Evolutionary conservation across 2,888 invertebrate genomes (phyloP).

Genomic region (Linnaemya tessellans): DNA sequence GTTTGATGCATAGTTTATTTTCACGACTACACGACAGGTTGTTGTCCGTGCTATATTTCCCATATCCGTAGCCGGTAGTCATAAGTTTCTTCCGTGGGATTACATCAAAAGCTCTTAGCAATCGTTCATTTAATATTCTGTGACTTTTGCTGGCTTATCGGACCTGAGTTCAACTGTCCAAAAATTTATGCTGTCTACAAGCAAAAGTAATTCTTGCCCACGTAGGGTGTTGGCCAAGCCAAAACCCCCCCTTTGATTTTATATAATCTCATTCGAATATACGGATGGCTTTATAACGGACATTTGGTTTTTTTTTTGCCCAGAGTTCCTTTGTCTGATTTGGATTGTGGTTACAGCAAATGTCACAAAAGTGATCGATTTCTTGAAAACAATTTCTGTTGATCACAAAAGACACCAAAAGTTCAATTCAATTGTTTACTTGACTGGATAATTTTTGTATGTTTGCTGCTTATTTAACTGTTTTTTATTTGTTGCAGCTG

Average conservation of each 20-base stretch:
- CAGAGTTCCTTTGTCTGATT: constrained; percentile 21
- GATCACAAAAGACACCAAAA: constrained; percentile 67
- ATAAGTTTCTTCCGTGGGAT: too few relatives aligned
- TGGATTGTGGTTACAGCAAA: constrained; percentile 70
- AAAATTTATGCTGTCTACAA: not conserved
- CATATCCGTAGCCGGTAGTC: too few relatives aligned
- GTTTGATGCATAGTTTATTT: too few relatives aligned
- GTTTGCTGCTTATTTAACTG: constrained; percentile 45
- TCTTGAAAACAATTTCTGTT: constrained; percentile 61
- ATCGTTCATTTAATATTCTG: too few relatives aligned
- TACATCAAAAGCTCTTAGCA: too few relatives aligned
- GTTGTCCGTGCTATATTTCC: too few relatives aligned
- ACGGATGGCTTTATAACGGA: constrained; percentile 70
- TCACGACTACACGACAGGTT: too few relatives aligned
- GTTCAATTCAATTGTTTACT: constrained; percentile 72
- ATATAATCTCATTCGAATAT: constrained; percentile 45
- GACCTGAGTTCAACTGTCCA: too few relatives aligned
- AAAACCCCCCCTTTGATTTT: not conserved
- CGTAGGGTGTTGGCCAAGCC: constrained; percentile 1
- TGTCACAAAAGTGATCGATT: constrained; percentile 72
- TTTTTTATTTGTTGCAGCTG: constrained; percentile 69
- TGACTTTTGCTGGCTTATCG: too few relatives aligned
- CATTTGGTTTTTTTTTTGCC: constrained; percentile 47
- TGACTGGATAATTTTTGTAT: constrained; percentile 69
- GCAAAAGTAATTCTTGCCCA: not conserved